phyloP scores from a whole-genome alignment of 2,113 vertebrate genomes.

The Pachyramphus minor region DNA sequence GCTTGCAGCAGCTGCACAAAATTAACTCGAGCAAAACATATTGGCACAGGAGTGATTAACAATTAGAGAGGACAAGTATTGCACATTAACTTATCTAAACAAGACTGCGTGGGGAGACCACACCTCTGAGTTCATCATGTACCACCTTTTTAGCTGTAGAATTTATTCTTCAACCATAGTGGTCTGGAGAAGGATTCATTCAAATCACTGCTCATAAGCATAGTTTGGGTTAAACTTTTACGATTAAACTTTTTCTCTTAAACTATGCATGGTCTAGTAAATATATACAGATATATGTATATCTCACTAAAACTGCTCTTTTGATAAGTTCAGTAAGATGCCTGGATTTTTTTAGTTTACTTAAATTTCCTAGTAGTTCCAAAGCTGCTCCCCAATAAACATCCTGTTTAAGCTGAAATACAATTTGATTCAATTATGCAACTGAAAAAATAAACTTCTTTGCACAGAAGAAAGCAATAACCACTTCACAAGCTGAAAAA shows the following conservation, averaged over 20 bases:
- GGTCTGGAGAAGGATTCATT: neutral
- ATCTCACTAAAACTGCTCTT: neutral
- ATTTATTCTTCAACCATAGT: neutral
- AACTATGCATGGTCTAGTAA: neutral
- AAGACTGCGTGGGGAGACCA: fast-evolving
- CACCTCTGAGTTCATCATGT: neutral
- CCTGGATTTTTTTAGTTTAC: neutral
- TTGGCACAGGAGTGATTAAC: neutral
- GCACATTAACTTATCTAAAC: neutral
- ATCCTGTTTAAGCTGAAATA: neutral
- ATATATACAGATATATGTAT: neutral
- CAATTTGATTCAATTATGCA: neutral
- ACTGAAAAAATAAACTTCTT: neutral
- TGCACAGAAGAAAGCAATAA: neutral
- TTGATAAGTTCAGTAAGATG: neutral
- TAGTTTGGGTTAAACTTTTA: neutral
- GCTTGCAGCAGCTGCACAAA: slow-evolving; percentile 1
- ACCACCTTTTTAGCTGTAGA: neutral
- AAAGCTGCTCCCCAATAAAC: neutral
- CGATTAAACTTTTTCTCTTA: neutral
- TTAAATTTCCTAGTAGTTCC: neutral
- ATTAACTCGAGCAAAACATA: neutral
- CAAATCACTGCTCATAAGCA: neutral
- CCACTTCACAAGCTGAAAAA: neutral
- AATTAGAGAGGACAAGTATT: neutral